Base-by-base conservation (phyloP, 2,888 invertebrate species). In the Parnassius smintheus region DNA sequence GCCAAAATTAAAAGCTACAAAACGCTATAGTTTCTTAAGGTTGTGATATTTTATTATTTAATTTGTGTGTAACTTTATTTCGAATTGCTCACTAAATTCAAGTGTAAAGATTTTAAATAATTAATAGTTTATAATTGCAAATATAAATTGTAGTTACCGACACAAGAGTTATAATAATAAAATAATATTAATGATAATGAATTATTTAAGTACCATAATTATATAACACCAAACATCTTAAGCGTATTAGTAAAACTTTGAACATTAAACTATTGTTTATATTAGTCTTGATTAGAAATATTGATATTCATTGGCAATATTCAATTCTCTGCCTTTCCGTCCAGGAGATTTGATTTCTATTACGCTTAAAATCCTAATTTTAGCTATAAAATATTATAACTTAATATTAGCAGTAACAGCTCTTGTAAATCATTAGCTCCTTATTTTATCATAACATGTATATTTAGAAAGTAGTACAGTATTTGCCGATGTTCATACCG, bases 31-130 rank as follows among this genome's bases (percentile, higher is more conserved):
- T 71, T 73, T 60, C 55, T 63, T 69, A 62, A 66, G 72, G 72
- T 73, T 73, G 73, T 73, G 73, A 73, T 70, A 65, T 67, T 63
- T 65, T 65, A 66, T 63, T 41, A 59, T 45, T 56, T 22, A 46
- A 44, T 18, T 52, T 58, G 10, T 56, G n/a, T 59, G 13, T 13
- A n/a, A 50, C 12, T 25, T 60, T 56, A 59, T 62, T 61, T 51
- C n/a, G 42, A 56, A 42, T n/a, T 56, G 59, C 55, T 59, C 46
- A 59, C 10, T 55, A 18, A 49, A n/a, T 49, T 13, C 2, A 50
- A 50, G 10, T 55, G n/a, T 35, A 41, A 13, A n/a, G 9, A 52
- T 44, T 51, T 45, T 49, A 49, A 13, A 18, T 13, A 13, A 18
- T n/a, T n/a, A 46, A 46, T 11, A 46, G n/a, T n/a, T 46, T n/a